phyloP scores from a whole-genome alignment of 2,113 vertebrate species.

The Hymenochirus boettgeri region DNA sequence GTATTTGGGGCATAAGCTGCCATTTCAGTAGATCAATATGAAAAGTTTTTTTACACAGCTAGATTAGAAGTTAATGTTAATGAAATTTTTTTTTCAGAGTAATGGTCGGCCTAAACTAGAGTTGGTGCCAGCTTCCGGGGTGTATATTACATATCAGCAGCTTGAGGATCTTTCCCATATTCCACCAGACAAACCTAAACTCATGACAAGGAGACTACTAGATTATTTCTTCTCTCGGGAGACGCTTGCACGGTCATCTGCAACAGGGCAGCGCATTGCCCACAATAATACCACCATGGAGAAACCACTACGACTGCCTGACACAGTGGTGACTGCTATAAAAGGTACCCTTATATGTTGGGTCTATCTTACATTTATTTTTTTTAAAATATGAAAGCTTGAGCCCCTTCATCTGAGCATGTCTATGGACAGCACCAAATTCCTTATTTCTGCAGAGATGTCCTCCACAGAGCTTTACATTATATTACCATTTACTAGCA shows the following conservation, averaged over 20 bases:
- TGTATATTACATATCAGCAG: conserved; percentile 43
- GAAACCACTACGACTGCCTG: conserved; percentile 37
- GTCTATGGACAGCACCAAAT: too few relatives aligned
- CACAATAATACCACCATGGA: conserved; percentile 42
- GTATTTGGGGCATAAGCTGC: too few relatives aligned
- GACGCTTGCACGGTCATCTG: conserved; percentile 24
- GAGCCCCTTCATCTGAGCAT: too few relatives aligned
- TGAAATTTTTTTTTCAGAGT: conserved; percentile 24
- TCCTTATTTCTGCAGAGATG: too few relatives aligned
- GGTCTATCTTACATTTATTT: too few relatives aligned
- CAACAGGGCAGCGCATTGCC: conserved; percentile 34
- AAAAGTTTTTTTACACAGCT: too few relatives aligned
- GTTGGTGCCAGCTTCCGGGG: conserved; percentile 38
- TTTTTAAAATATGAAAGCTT: too few relatives aligned
- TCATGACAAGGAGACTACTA: conserved; percentile 40
- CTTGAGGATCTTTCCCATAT: conserved; percentile 41
- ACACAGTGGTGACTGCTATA: conserved; percentile 28
- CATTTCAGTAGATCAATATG: too few relatives aligned
- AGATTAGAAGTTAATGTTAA: too few relatives aligned
- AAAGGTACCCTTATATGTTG: too few relatives aligned
- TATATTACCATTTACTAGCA: too few relatives aligned
- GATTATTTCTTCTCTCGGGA: conserved; percentile 43
- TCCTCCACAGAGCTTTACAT: too few relatives aligned
- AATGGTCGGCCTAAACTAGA: conserved; percentile 43
- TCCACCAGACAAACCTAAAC: conserved; percentile 43